Evolutionary conservation across 37 sponge, comb jelly and placozoan species (phyloP).

Genomic region (Oopsacas minuta): DNA sequence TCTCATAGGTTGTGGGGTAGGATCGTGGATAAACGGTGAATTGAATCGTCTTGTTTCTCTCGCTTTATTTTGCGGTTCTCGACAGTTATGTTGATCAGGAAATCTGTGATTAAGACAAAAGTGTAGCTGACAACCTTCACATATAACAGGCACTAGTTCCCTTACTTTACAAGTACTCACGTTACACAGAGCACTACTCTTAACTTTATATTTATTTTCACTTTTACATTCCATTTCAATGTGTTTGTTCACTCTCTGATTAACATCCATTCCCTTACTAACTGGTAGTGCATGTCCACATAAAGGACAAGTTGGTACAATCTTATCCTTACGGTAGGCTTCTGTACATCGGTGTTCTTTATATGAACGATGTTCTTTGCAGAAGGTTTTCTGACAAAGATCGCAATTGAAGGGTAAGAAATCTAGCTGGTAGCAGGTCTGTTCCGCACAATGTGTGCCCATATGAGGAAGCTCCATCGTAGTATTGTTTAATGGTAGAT

Average conservation of each 20-base stretch:
- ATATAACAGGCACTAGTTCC: not conserved
- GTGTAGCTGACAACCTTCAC: not conserved
- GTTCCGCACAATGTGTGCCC: not conserved
- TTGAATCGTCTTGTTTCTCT: not conserved
- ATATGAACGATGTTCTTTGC: not conserved
- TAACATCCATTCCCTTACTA: not conserved
- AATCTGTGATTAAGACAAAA: conserved; percentile 12
- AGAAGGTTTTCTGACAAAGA: not conserved
- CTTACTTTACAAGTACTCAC: not conserved
- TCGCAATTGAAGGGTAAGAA: not conserved
- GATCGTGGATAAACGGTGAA: not conserved
- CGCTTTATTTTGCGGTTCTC: not conserved
- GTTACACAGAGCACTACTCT: not conserved
- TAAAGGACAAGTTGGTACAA: not conserved
- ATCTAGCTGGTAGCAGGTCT: not conserved
- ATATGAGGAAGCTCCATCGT: conserved; percentile 10
- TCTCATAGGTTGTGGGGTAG: not conserved
- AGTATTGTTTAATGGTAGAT: not conserved
- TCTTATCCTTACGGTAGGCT: not conserved
- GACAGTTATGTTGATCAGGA: conserved; percentile 12
- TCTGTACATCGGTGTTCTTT: not conserved
- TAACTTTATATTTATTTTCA: not conserved
- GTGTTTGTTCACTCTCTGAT: conserved; percentile 7
- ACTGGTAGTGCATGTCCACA: not conserved
- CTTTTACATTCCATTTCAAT: conserved; percentile 1